Evolutionary conservation across 1,140 invertebrate genomes (phyloP).

Genomic region (Zaprionus tsacasi): DNA sequence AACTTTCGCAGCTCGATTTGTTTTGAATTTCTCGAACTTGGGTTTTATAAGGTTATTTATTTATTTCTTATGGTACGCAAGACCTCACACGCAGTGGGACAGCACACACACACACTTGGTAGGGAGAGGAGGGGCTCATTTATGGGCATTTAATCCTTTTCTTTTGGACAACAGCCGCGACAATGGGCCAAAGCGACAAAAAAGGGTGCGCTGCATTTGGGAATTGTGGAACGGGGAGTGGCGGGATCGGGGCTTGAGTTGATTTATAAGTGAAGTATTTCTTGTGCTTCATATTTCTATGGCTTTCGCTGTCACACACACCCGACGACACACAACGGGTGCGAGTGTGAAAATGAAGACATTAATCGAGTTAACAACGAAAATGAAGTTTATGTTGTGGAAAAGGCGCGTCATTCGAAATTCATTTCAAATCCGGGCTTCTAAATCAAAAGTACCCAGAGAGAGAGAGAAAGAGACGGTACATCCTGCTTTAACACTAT

Average conservation of each 20-base stretch:
- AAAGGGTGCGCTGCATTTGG: slow-evolving; percentile 57
- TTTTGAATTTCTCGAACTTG: slow-evolving; percentile 34
- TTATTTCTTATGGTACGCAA: slow-evolving; percentile 24
- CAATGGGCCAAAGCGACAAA: slow-evolving; percentile 41
- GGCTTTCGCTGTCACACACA: slow-evolving; percentile 73
- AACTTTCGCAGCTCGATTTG: slow-evolving; percentile 42
- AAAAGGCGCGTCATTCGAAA: slow-evolving; percentile 54
- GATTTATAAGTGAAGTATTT: slow-evolving; percentile 59
- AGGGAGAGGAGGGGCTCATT: slow-evolving; percentile 40
- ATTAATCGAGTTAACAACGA: slow-evolving; percentile 46
- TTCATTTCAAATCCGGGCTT: slow-evolving; percentile 63
- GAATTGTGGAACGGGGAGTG: not conserved
- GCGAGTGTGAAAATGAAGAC: slow-evolving; percentile 66
- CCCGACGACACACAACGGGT: slow-evolving; percentile 48
- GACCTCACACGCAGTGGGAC: slow-evolving; percentile 29
- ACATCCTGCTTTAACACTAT: not conserved
- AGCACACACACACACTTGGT: slow-evolving; percentile 28
- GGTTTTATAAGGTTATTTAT: slow-evolving; percentile 37
- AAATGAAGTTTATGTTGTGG: not conserved
- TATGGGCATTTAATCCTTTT: slow-evolving; percentile 73
- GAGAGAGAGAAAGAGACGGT: not conserved
- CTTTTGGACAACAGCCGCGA: slow-evolving; percentile 40
- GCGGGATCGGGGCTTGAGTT: slow-evolving; percentile 36
- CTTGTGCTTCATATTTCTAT: slow-evolving; percentile 66
- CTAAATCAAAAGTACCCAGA: slow-evolving; percentile 50